phyloP scores from a whole-genome alignment of 2,113 vertebrate species.

The Equus przewalskii region DNA sequence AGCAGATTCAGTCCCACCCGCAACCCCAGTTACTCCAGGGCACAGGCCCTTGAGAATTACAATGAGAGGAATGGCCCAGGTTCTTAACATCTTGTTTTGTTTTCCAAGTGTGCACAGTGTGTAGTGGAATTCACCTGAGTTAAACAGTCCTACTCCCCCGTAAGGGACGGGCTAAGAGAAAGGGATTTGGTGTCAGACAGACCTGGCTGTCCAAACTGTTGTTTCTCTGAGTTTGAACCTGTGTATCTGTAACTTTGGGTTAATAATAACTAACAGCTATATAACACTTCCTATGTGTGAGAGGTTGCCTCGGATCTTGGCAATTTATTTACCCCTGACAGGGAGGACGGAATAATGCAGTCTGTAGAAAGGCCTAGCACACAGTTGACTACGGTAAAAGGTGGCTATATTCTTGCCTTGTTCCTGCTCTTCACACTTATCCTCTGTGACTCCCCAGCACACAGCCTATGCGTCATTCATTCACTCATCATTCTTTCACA shows the following conservation, averaged over 20 bases:
- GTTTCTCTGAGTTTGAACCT: not conserved
- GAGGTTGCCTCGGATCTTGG: not conserved
- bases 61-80: not conserved
- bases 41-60: not conserved
- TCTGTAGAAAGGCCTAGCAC: no score
- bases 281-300: not conserved
- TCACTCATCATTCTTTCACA: not conserved
- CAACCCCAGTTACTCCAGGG: not conserved
- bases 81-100: not conserved
- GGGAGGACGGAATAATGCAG: not conserved
- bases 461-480: not conserved
- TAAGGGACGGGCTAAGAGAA: not conserved
- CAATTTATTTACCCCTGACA: not conserved
- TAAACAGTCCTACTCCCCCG: not conserved
- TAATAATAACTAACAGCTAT: not conserved
- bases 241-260: not conserved
- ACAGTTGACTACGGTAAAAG: accelerated
- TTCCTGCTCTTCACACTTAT: no score
- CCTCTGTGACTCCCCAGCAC: not conserved
- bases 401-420: not conserved
- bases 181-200: not conserved
- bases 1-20: not conserved
- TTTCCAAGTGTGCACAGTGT: not conserved
- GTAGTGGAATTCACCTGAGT: not conserved
- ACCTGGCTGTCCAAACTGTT: not conserved